These are phyloP conservation scores for Bombus affinis DNA, from an alignment of 1,140 invertebrate genomes.

Conservation along the genomic window DNA sequence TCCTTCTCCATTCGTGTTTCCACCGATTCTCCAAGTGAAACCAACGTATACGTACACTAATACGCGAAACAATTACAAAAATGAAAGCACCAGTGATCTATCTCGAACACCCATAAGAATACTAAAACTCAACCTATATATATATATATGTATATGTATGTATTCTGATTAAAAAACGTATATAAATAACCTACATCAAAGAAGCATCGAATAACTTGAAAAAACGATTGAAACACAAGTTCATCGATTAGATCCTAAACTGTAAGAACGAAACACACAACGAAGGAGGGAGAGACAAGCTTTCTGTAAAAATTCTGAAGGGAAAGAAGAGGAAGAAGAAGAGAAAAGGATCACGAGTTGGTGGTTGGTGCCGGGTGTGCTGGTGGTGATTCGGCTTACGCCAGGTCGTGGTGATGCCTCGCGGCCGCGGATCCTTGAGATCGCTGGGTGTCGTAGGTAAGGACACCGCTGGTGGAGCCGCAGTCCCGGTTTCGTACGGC, in stretches of 20 bases:
- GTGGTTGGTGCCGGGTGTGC: conserved; percentile 52
- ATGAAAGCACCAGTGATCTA: neutral
- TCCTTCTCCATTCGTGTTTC: neutral
- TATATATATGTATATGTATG: too few species aligned
- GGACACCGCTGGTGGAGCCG: conserved; percentile 56
- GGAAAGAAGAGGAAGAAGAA: neutral
- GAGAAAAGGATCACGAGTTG: neutral
- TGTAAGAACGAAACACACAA: neutral
- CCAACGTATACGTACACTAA: too few species aligned
- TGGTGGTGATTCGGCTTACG: conserved; percentile 51
- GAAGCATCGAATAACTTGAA: too few species aligned
- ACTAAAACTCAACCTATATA: neutral
- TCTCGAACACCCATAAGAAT: neutral
- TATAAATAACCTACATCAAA: too few species aligned
- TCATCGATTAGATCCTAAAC: too few species aligned
- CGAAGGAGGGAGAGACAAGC: neutral
- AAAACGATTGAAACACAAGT: neutral
- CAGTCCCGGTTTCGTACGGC: conserved; percentile 41
- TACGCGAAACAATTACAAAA: neutral
- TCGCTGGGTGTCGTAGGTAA: conserved; percentile 63
- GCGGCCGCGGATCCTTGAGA: conserved; percentile 54
- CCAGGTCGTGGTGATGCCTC: conserved; percentile 66
- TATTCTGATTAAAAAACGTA: too few species aligned
- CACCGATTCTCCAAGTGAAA: neutral
- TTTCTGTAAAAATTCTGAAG: neutral